Conservation (phyloP, 2,113 vertebrate genomes). For the Vimba vimba region DNA sequence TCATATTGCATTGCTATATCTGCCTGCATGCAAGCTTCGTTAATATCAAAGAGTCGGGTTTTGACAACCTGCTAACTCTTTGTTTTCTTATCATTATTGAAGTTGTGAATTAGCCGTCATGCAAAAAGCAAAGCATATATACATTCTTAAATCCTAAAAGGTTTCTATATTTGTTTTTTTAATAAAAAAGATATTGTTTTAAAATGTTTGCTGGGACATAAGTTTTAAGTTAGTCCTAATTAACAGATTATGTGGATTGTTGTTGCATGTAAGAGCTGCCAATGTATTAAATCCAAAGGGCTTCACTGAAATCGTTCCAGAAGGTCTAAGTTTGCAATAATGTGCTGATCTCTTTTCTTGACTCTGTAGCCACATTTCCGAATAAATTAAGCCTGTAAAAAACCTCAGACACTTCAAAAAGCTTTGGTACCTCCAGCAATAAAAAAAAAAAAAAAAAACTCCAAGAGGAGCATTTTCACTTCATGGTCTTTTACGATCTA, state of each 20-base stretch:
- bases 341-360: conserved; percentile 15
- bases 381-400: conserved; percentile 36
- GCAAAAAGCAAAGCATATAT: not conserved
- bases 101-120: not conserved
- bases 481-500: conserved; percentile 47
- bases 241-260: not conserved
- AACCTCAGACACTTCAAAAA: conserved; percentile 32
- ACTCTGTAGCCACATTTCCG: conserved; percentile 30
- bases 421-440: conserved; percentile 36
- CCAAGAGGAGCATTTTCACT: conserved; percentile 45
- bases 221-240: not conserved
- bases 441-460: not conserved
- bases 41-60: not conserved
- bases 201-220: not conserved
- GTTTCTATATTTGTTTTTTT: not conserved
- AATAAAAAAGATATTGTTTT: not conserved
- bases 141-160: not conserved
- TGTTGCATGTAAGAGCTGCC: not conserved
- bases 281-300: not conserved
- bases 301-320: not conserved
- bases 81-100: not conserved
- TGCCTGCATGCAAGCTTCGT: not conserved
- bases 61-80: not conserved
- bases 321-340: not conserved
- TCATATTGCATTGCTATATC: not conserved